Evolutionary conservation across 2,113 vertebrate genomes (phyloP).

Genomic region (Bambusicola thoracicus): DNA sequence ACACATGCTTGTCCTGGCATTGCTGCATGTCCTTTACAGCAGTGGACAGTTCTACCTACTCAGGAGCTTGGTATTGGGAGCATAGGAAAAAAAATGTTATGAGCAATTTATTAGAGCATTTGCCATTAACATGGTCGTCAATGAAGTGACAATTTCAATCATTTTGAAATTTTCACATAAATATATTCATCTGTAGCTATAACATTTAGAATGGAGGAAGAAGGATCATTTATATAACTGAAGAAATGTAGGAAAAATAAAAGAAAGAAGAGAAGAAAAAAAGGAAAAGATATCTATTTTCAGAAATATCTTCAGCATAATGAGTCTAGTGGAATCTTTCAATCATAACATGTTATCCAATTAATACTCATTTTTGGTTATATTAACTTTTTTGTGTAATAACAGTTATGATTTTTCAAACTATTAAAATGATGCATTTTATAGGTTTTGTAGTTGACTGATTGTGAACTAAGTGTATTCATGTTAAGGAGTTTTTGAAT

Average conservation of each 20-base stretch:
- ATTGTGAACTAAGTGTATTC: conserved; percentile 39
- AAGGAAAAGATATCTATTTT: not conserved
- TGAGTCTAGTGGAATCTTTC: conserved; percentile 16
- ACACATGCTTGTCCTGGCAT: too few species aligned
- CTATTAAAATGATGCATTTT: conserved; percentile 46
- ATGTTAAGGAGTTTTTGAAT: conserved; percentile 17
- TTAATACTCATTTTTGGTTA: conserved; percentile 34
- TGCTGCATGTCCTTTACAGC: not conserved
- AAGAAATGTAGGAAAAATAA: not conserved
- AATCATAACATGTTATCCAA: conserved; percentile 4
- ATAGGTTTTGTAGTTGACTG: conserved; percentile 38
- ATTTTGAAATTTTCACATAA: conserved; percentile 33
- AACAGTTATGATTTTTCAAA: conserved; percentile 24
- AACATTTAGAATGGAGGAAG: not conserved
- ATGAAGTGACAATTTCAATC: not conserved
- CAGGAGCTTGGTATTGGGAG: not conserved
- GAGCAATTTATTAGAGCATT: not conserved
- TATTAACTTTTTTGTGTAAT: conserved; percentile 7
- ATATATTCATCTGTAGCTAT: not conserved
- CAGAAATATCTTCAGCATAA: conserved; percentile 31
- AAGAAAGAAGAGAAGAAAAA: not conserved
- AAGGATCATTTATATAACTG: not conserved
- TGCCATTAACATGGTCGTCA: not conserved
- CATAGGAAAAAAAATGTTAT: fast-evolving
- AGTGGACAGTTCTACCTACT: not conserved